Conservation (phyloP, 2,797 vertebrate genomes). For the Myioborus melanocephalus region DNA sequence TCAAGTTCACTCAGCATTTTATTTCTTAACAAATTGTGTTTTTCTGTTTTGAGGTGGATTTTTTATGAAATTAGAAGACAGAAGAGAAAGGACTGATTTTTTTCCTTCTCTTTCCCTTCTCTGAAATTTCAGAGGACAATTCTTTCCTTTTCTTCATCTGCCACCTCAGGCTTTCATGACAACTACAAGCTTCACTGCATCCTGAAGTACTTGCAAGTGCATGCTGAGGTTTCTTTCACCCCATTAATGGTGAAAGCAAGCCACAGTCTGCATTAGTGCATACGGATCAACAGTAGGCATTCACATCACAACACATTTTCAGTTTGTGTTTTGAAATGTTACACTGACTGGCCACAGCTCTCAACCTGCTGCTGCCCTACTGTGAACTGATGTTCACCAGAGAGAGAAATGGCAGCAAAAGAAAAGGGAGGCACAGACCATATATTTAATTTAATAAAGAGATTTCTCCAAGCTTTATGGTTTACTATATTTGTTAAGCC, state of each 20-base stretch:
- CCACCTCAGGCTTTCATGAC: neutral
- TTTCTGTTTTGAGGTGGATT: neutral
- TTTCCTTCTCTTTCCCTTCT: neutral
- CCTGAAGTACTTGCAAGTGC: constrained; percentile 8
- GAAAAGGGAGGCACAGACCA: neutral
- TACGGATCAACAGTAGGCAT: neutral
- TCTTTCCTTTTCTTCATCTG: constrained; percentile 10
- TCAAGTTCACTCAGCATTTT: neutral
- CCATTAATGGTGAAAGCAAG: constrained; percentile 31
- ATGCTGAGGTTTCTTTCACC: constrained; percentile 26
- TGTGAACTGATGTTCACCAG: neutral
- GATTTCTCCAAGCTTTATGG: neutral
- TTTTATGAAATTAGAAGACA: neutral
- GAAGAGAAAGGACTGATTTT: neutral
- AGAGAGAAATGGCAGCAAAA: neutral
- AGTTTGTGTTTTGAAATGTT: constrained; percentile 37
- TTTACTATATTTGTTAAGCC: neutral
- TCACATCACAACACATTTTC: constrained; percentile 58
- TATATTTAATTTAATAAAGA: neutral
- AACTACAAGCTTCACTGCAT: constrained; percentile 35
- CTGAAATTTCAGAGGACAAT: neutral
- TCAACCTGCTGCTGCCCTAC: neutral
- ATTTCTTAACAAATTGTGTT: neutral
- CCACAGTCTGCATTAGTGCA: neutral
- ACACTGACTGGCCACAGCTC: constrained; percentile 9